Evolutionary conservation across 2,888 invertebrate genomes (phyloP).

Genomic region (Malthinus flaveolus): DNA sequence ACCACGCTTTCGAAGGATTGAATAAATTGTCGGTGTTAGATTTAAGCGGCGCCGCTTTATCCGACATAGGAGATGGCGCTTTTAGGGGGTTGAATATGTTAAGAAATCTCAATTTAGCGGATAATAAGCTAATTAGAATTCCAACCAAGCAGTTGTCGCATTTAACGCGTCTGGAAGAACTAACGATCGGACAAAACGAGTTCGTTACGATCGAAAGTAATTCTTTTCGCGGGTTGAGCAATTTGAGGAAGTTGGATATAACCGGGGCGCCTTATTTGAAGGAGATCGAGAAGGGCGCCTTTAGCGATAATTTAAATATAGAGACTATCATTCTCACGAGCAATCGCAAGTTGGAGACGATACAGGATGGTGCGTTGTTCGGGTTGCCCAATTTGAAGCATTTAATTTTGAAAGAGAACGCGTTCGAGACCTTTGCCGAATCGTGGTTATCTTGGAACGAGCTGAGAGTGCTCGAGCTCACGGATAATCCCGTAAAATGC

Average conservation of each 20-base stretch:
- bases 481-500: constrained; percentile 81
- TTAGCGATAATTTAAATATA: constrained; percentile 78
- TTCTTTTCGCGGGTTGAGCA: constrained; percentile 77
- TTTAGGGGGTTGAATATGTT: constrained; percentile 77
- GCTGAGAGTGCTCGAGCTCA: constrained; percentile 73
- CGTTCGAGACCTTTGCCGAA: constrained; percentile 75
- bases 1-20: constrained; percentile 78
- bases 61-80: constrained; percentile 76
- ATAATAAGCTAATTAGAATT: constrained; percentile 73
- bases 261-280: constrained; percentile 76
- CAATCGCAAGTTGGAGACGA: constrained; percentile 72
- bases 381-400: constrained; percentile 80
- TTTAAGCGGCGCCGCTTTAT: constrained; percentile 78
- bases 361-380: constrained; percentile 77
- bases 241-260: constrained; percentile 75
- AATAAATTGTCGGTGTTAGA: constrained; percentile 76
- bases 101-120: constrained; percentile 76
- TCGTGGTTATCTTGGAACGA: constrained; percentile 80
- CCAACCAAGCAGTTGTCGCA: constrained; percentile 76
- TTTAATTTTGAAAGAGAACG: constrained; percentile 77
- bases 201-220: constrained; percentile 71
- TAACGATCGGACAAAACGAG: constrained; percentile 82
- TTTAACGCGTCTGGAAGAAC: constrained; percentile 75
- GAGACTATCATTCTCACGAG: constrained; percentile 76
- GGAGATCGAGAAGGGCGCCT: constrained; percentile 75